Percentiles rank a stretch among this genome's conserved stretches.
phyloP scores from a whole-genome alignment of 2,113 vertebrate species.

The Chlamydotis undulata region DNA sequence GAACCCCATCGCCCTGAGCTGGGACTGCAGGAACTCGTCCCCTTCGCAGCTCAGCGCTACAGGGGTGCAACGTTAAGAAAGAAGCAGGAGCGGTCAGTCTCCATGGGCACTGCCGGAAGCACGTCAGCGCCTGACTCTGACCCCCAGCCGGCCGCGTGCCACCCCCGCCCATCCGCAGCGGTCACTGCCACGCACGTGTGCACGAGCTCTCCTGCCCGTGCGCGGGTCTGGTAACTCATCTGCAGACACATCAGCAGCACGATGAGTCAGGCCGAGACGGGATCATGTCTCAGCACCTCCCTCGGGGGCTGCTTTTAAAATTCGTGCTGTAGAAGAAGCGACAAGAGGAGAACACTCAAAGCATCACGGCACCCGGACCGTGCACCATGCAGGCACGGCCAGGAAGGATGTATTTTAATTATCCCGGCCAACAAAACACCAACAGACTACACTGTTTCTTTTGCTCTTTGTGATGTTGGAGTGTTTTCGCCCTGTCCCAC shows the following conservation, averaged over 20 bases:
- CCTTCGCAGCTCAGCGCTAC: neutral
- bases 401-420: neutral
- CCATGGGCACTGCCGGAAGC: neutral
- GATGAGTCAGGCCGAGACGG: conserved; percentile 24
- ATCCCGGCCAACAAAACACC: neutral
- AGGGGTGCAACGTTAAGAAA: rapidly evolving
- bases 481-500: neutral
- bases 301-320: neutral
- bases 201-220: neutral
- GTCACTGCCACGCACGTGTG: neutral
- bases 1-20: rapidly evolving
- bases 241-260: neutral
- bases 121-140: rapidly evolving
- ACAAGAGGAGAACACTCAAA: neutral
- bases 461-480: neutral
- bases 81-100: too few relatives aligned
- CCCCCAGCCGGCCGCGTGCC: neutral
- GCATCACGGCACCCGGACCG: neutral
- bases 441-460: neutral
- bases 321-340: neutral
- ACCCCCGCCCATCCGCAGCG: neutral
- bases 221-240: neutral
- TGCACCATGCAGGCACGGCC: neutral
- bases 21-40: rapidly evolving
- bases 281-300: neutral